Evolutionary conservation across 2,797 vertebrate species (phyloP).

Genomic region (Xerus rutilus): DNA sequence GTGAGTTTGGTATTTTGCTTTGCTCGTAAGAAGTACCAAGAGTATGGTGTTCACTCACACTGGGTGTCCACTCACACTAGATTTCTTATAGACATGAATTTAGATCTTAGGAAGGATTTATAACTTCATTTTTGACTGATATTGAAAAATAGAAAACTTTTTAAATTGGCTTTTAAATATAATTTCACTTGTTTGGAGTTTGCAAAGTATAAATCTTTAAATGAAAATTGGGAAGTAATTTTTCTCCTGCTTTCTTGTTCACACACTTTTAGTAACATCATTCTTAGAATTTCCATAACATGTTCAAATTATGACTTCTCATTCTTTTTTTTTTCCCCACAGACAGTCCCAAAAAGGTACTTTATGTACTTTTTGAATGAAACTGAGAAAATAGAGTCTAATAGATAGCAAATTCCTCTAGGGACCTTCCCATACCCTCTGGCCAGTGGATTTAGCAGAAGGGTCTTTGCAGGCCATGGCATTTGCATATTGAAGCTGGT

Average conservation of each 20-base stretch:
- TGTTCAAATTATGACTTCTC: not conserved
- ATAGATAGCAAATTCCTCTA: not conserved
- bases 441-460: not conserved
- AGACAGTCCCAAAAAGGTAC: not conserved
- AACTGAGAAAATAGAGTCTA: not conserved
- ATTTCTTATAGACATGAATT: not conserved
- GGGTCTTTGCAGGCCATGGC: accelerated
- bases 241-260: not conserved
- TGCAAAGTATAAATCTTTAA: not conserved
- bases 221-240: constrained; percentile 31
- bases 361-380: not conserved
- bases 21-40: not conserved
- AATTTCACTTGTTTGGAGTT: not conserved
- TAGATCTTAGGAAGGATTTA: not conserved
- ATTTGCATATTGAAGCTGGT: not conserved
- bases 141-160: not conserved
- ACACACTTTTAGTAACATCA: not conserved
- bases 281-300: not conserved
- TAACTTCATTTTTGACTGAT: not conserved
- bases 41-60: not conserved
- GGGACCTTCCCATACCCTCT: not conserved
- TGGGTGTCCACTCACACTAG: not conserved
- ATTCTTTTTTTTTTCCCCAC: not conserved
- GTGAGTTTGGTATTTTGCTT: not conserved
- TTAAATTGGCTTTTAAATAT: constrained; percentile 11